Percentiles rank a stretch among this genome's conserved stretches.
phyloP scores from a whole-genome alignment of 2,797 vertebrate genomes.

The Strix occidentalis region DNA sequence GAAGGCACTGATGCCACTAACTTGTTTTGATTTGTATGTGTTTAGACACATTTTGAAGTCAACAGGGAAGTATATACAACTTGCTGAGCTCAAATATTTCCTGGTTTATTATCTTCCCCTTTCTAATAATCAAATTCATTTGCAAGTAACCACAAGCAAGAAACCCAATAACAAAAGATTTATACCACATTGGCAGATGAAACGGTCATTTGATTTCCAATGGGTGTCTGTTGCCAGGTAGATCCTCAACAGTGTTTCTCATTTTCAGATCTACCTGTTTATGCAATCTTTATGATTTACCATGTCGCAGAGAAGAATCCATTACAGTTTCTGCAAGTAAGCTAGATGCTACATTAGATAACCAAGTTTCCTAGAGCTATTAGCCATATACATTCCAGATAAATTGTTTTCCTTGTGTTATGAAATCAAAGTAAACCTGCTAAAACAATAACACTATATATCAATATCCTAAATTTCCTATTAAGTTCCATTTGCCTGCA shows the following conservation, averaged over 20 bases:
- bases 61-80: background rate
- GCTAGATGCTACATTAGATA: constrained; percentile 9
- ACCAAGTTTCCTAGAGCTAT: background rate
- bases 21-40: constrained; percentile 25
- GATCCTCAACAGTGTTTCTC: background rate
- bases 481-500: background rate
- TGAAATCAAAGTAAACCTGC: background rate
- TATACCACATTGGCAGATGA: background rate
- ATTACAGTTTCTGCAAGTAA: constrained; percentile 3
- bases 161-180: background rate
- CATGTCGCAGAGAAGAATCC: background rate
- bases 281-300: background rate
- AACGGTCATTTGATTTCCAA: background rate
- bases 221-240: background rate
- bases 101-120: constrained; percentile 11
- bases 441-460: background rate
- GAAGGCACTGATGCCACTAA: background rate
- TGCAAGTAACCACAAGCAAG: constrained; percentile 5
- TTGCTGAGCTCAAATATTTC: constrained; percentile 5
- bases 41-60: constrained; percentile 22
- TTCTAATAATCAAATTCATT: constrained; percentile 24
- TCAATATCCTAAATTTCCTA: background rate
- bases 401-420: background rate
- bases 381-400: background rate
- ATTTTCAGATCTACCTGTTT: constrained; percentile 4